phyloP scores from a whole-genome alignment of 2,888 invertebrate genomes.

The Scaptomyza cyrtandrae region DNA sequence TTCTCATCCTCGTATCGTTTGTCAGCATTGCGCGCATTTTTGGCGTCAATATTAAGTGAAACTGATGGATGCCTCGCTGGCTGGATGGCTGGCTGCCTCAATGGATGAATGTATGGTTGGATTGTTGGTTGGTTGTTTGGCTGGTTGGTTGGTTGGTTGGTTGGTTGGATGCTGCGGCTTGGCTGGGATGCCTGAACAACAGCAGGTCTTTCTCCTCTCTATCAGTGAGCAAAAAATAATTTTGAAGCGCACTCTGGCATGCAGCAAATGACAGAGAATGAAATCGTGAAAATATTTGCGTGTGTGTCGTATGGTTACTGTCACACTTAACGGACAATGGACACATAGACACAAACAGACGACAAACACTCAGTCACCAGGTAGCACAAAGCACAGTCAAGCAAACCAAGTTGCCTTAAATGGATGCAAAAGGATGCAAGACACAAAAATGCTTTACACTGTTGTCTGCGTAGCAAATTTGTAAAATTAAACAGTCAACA shows the following conservation, averaged over 20 bases:
- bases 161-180: slow-evolving; percentile 34
- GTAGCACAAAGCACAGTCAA: slow-evolving; percentile 25
- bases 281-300: slow-evolving; percentile 84
- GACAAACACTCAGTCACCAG: slow-evolving; percentile 12
- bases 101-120: slow-evolving; percentile 71
- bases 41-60: slow-evolving; percentile 85
- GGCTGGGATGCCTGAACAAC: slow-evolving; percentile 10
- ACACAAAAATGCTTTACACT: slow-evolving; percentile 64
- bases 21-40: slow-evolving; percentile 84
- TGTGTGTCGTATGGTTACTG: slow-evolving; percentile 82
- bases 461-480: slow-evolving; percentile 79
- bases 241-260: slow-evolving; percentile 83
- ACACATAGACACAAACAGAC: slow-evolving; percentile 38
- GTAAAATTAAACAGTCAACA: slow-evolving; percentile 80
- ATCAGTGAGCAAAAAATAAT: slow-evolving; percentile 67
- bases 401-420: slow-evolving; percentile 66
- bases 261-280: slow-evolving; percentile 84
- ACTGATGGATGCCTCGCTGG: slow-evolving; percentile 80
- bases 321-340: slow-evolving; percentile 70
- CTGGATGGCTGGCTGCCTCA: slow-evolving; percentile 48
- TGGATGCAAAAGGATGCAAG: slow-evolving; percentile 66
- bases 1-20: slow-evolving; percentile 77
- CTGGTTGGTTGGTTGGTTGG: slow-evolving; percentile 55
- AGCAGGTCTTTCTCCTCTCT: slow-evolving; percentile 36
- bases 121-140: slow-evolving; percentile 54